These are phyloP conservation scores for Podilymbus podiceps DNA, from an alignment of 2,113 vertebrate species.

Conservation along the genomic window DNA sequence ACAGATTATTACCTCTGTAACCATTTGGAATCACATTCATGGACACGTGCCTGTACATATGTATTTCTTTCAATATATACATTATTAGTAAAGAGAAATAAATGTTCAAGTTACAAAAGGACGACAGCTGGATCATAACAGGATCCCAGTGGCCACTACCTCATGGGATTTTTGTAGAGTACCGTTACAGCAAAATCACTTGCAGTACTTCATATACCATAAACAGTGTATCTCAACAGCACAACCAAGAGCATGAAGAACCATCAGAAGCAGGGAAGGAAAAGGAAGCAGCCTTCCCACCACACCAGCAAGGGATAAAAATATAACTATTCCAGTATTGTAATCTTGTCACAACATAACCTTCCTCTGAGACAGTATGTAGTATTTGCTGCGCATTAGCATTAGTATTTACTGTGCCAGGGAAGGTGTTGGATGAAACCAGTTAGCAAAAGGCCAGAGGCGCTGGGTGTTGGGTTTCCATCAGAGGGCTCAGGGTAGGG, in stretches of 20 bases:
- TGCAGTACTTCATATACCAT: neutral
- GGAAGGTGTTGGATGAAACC: neutral
- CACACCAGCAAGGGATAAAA: neutral
- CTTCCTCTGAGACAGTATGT: neutral
- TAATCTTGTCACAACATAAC: neutral
- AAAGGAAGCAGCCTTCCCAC: neutral
- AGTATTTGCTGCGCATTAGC: neutral
- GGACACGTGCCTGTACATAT: accelerated
- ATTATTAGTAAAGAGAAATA: neutral
- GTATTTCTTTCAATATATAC: neutral
- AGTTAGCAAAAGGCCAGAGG: neutral
- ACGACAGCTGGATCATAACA: neutral
- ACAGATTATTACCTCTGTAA: neutral
- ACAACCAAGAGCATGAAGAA: neutral
- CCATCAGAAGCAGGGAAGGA: neutral
- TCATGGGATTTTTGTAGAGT: neutral
- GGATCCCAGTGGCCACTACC: neutral
- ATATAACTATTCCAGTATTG: neutral
- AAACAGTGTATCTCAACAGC: neutral
- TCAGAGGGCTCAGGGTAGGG: neutral
- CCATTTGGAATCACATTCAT: neutral
- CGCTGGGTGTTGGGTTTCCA: neutral
- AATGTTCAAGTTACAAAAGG: neutral
- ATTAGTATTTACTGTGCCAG: neutral
- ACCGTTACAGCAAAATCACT: neutral